Percentiles rank a stretch among this genome's conserved stretches.
These are phyloP conservation scores for Bubo bubo DNA, from an alignment of 2,113 vertebrate species.

Conservation along the genomic window DNA sequence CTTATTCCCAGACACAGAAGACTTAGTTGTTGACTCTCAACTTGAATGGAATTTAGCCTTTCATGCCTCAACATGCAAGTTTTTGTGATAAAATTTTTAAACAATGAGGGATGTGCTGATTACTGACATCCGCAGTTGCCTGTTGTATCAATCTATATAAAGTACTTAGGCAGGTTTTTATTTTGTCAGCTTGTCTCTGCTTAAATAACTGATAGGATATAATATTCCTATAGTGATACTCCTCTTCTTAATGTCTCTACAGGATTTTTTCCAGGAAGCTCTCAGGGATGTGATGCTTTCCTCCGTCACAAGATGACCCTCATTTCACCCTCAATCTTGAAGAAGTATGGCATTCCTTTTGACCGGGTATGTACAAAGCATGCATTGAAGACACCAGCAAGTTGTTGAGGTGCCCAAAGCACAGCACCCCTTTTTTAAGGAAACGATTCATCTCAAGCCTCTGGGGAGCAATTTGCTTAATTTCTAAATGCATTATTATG, in stretches of 20 bases:
- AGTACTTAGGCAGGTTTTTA: background rate
- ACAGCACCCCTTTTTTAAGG: background rate
- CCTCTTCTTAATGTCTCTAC: background rate
- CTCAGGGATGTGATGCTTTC: slow-evolving; percentile 96
- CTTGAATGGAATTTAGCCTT: background rate
- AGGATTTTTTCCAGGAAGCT: slow-evolving; percentile 98
- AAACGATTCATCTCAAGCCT: rapidly evolving
- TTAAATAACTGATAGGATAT: background rate
- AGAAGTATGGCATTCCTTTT: slow-evolving; percentile 96
- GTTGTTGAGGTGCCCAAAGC: background rate
- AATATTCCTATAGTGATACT: background rate
- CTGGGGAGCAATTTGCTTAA: background rate
- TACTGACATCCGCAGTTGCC: background rate
- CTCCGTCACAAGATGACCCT: slow-evolving; percentile 99
- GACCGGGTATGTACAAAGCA: slow-evolving; percentile 82
- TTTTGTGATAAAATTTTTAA: background rate
- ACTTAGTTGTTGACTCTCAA: background rate
- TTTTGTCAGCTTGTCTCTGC: background rate
- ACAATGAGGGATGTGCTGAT: background rate
- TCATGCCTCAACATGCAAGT: background rate
- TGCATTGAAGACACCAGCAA: background rate
- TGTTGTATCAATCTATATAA: background rate
- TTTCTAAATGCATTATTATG: background rate
- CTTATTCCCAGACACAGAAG: background rate
- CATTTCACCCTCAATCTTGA: slow-evolving; percentile 95